Evolutionary conservation across 2,113 vertebrate genomes (phyloP).

Genomic region (Micromys minutus): DNA sequence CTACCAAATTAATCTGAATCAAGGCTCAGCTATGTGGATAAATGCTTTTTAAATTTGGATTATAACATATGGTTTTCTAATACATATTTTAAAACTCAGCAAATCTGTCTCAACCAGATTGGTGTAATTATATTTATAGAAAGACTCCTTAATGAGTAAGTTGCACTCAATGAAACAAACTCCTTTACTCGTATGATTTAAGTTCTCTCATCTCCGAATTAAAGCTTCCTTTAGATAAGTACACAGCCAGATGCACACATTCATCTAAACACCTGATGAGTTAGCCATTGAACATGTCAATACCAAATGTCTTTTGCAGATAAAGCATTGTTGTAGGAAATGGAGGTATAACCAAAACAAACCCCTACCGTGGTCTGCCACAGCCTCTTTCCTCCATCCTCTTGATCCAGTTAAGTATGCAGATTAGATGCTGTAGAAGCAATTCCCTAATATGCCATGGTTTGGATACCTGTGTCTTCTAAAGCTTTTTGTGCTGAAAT

Average conservation of each 20-base stretch:
- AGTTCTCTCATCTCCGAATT: neutral
- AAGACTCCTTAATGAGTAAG: neutral
- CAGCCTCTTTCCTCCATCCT: accelerated
- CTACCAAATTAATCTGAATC: constrained; percentile 66
- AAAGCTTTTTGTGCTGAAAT: neutral
- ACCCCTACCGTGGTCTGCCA: neutral
- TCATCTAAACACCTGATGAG: neutral
- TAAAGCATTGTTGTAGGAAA: neutral
- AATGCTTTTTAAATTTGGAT: constrained; percentile 65
- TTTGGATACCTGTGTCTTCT: neutral
- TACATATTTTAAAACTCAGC: constrained; percentile 74
- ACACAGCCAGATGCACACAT: neutral
- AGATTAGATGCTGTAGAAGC: neutral
- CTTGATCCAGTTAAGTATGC: neutral
- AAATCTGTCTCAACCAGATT: constrained; percentile 65
- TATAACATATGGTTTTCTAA: constrained; percentile 75
- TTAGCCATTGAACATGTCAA: neutral
- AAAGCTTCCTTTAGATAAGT: constrained; percentile 35
- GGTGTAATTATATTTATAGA: constrained; percentile 47
- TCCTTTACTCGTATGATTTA: constrained; percentile 34
- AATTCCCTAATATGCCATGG: neutral
- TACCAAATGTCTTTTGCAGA: neutral
- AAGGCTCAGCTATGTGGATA: constrained; percentile 53
- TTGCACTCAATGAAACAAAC: constrained; percentile 3
- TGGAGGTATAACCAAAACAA: neutral